A percentile compares a stretch with the other conserved stretches of the same genome.
Evolutionary conservation across 1,140 invertebrate species (phyloP).

Genomic region (Drosophila repleta): DNA sequence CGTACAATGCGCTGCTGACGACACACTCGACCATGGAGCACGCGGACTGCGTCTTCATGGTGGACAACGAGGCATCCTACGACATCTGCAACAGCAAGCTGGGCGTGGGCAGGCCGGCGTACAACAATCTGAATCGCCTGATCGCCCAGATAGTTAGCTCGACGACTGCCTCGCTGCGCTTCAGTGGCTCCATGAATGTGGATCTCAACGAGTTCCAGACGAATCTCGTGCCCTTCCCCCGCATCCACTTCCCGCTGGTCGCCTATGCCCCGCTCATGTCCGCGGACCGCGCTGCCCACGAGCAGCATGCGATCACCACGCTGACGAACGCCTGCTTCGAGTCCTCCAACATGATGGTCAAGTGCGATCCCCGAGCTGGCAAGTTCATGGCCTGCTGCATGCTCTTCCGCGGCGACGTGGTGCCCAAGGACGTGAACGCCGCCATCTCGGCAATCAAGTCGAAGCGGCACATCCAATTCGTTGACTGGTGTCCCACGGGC

Average conservation of each 20-base stretch:
- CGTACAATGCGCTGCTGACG: slow-evolving; percentile 92
- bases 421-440: slow-evolving; percentile 92
- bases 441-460: slow-evolving; percentile 93
- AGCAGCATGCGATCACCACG: slow-evolving; percentile 88
- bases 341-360: slow-evolving; percentile 92
- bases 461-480: slow-evolving; percentile 88
- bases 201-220: slow-evolving; percentile 93
- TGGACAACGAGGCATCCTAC: slow-evolving; percentile 94
- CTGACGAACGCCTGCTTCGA: slow-evolving; percentile 92
- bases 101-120: slow-evolving; percentile 89
- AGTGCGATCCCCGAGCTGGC: slow-evolving; percentile 88
- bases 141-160: slow-evolving; percentile 89
- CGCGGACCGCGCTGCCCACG: slow-evolving; percentile 89
- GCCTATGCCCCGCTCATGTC: slow-evolving; percentile 92
- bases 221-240: slow-evolving; percentile 89
- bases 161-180: slow-evolving; percentile 92
- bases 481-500: slow-evolving; percentile 89
- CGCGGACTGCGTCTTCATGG: slow-evolving; percentile 92
- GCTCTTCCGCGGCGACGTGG: slow-evolving; percentile 90
- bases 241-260: slow-evolving; percentile 91
- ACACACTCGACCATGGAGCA: slow-evolving; percentile 91
- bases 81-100: slow-evolving; percentile 90
- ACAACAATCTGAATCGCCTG: slow-evolving; percentile 90
- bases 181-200: slow-evolving; percentile 93
- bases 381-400: slow-evolving; percentile 92